Percentiles rank a stretch among this genome's conserved stretches.
Conservation (phyloP, 2,888 invertebrate species). For the Plagiodera versicolora region DNA sequence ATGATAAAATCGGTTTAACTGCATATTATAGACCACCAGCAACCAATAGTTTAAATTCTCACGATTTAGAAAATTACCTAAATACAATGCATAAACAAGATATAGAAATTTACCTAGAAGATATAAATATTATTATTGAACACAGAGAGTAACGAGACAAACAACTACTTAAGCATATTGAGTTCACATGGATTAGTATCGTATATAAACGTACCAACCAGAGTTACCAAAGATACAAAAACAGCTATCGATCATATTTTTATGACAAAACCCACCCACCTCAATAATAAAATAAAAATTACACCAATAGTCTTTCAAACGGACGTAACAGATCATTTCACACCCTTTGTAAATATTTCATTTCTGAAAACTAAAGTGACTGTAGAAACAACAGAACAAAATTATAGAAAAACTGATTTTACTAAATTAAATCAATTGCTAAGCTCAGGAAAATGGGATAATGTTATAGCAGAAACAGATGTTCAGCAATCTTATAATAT, state of each 20-base stretch:
- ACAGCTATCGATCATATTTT: conserved; percentile 8
- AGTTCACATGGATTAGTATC: conserved; percentile 1
- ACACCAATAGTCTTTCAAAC: background rate
- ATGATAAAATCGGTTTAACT: background rate
- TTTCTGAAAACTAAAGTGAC: background rate
- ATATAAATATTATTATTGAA: conserved; percentile 7
- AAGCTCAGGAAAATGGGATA: conserved; percentile 1
- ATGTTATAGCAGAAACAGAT: conserved; percentile 3
- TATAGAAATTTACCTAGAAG: conserved; percentile 5
- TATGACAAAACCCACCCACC: conserved; percentile 2
- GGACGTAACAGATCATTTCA: background rate
- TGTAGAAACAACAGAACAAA: background rate
- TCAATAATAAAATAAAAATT: background rate
- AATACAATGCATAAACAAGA: background rate
- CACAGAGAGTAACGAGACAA: conserved; percentile 1
- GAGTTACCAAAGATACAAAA: conserved; percentile 7
- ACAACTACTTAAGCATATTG: conserved; percentile 4
- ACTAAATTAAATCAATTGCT: conserved; percentile 2
- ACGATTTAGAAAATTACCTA: conserved; percentile 1
- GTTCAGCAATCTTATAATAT: background rate
- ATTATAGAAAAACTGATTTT: background rate
- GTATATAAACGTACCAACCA: conserved; percentile 2
- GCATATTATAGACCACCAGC: conserved; percentile 7
- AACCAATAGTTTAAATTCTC: background rate
- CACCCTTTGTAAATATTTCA: background rate